phyloP scores from a whole-genome alignment of 2,113 vertebrate species.

The Apus apus region DNA sequence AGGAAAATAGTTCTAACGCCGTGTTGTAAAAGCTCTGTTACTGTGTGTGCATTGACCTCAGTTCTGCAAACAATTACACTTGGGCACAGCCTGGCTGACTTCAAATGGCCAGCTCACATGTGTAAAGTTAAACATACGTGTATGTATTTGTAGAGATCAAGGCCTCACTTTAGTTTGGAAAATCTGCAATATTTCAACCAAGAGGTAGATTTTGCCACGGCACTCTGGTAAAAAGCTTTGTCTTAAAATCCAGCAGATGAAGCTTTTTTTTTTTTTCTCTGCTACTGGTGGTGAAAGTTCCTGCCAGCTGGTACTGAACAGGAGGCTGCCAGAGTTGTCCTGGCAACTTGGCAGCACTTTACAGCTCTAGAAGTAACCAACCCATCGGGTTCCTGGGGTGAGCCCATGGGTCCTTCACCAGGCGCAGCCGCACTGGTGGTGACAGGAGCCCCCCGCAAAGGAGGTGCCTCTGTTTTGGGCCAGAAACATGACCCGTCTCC shows the following conservation, averaged over 20 bases:
- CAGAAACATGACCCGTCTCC: accelerated
- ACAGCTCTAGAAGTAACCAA: background rate
- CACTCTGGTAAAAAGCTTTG: background rate
- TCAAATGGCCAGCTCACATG: background rate
- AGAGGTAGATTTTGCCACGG: background rate
- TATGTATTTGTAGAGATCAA: background rate
- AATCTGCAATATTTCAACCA: background rate
- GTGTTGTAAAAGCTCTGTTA: background rate
- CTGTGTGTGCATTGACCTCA: background rate
- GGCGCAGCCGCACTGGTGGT: accelerated
- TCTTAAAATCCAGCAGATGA: background rate
- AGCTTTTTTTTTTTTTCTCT: background rate
- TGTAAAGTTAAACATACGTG: background rate
- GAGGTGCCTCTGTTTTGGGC: background rate
- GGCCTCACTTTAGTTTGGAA: background rate
- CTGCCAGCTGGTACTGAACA: background rate
- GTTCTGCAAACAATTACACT: background rate
- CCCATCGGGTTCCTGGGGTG: background rate
- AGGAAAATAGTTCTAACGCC: background rate
- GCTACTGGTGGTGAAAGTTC: background rate
- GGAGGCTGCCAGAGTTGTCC: background rate
- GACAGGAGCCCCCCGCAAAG: background rate
- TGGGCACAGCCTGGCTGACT: background rate
- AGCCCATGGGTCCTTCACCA: accelerated
- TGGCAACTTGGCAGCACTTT: background rate